phyloP scores from a whole-genome alignment of 2,888 invertebrate species.

The Cantharis lateralis region DNA sequence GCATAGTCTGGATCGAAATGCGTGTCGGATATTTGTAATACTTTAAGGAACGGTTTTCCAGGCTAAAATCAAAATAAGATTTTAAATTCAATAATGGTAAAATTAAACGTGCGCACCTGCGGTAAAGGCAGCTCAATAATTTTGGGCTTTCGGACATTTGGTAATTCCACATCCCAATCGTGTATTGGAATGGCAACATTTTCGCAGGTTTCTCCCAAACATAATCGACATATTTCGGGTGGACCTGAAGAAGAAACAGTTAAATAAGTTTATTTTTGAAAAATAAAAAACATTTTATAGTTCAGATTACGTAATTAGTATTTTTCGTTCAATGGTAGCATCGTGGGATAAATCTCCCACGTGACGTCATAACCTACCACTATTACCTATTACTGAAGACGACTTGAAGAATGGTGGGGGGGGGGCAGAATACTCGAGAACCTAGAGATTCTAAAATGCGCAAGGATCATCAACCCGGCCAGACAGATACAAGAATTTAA shows the following conservation, averaged over 20 bases:
- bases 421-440: too few relatives aligned
- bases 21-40: slow-evolving; percentile 94
- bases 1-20: slow-evolving; percentile 93
- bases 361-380: too few relatives aligned
- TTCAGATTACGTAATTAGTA: too few relatives aligned
- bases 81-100: background rate
- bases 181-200: slow-evolving; percentile 84
- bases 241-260: slow-evolving; percentile 61
- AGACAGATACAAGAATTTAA: too few relatives aligned
- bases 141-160: slow-evolving; percentile 79
- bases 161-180: slow-evolving; percentile 86
- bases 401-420: too few relatives aligned
- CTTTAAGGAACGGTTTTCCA: slow-evolving; percentile 67
- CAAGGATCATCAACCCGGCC: too few relatives aligned
- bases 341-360: too few relatives aligned
- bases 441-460: too few relatives aligned
- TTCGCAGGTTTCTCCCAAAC: slow-evolving; percentile 88
- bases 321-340: too few relatives aligned
- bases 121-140: slow-evolving; percentile 66
- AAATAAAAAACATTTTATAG: too few relatives aligned
- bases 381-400: too few relatives aligned
- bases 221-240: slow-evolving; percentile 86
- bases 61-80: background rate
- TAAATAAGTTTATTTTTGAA: too few relatives aligned
- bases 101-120: slow-evolving; percentile 60